These are phyloP conservation scores for Torymus tubicola DNA, from an alignment of 2,888 invertebrate species.

Conservation along the genomic window DNA sequence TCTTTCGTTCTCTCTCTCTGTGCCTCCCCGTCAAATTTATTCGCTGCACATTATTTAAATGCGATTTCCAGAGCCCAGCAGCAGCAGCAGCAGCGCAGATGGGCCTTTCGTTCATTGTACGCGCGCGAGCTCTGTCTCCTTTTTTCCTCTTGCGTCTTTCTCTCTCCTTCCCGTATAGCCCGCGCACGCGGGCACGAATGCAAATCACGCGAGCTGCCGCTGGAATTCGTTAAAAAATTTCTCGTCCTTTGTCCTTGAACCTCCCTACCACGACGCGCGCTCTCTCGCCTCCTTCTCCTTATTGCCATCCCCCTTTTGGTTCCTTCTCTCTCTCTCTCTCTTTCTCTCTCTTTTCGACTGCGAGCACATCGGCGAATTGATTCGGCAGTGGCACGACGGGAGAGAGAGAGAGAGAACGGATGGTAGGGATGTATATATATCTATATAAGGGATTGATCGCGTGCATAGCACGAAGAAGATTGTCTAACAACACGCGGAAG, in stretches of 20 bases:
- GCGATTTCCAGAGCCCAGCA: slow-evolving; percentile 51
- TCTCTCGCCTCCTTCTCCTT: too few species aligned
- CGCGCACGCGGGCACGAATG: slow-evolving; percentile 58
- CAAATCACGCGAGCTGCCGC: slow-evolving; percentile 61
- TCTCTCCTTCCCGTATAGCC: neutral
- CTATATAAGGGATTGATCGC: neutral
- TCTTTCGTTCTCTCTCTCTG: neutral
- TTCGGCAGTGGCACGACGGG: neutral
- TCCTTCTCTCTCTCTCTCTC: neutral
- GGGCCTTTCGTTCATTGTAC: slow-evolving; percentile 24
- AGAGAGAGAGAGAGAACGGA: slow-evolving; percentile 12
- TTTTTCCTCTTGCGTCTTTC: neutral
- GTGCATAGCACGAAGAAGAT: too few species aligned
- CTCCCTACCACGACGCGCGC: slow-evolving; percentile 27
- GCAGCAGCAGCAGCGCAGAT: slow-evolving; percentile 54
- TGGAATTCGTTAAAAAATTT: slow-evolving; percentile 63
- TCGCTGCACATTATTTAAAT: slow-evolving; percentile 61
- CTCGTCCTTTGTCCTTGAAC: slow-evolving; percentile 62
- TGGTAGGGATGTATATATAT: neutral
- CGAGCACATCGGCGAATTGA: slow-evolving; percentile 31
- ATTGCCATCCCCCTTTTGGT: slow-evolving; percentile 31
- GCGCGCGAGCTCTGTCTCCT: neutral
- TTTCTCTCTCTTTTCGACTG: neutral
- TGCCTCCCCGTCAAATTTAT: slow-evolving; percentile 56
- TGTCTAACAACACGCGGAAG: too few species aligned